A percentile compares a stretch with the other conserved stretches of the same genome.
Evolutionary conservation across 92 coral and sea anemone genomes (phyloP).

Genomic region (Galaxea fascicularis): DNA sequence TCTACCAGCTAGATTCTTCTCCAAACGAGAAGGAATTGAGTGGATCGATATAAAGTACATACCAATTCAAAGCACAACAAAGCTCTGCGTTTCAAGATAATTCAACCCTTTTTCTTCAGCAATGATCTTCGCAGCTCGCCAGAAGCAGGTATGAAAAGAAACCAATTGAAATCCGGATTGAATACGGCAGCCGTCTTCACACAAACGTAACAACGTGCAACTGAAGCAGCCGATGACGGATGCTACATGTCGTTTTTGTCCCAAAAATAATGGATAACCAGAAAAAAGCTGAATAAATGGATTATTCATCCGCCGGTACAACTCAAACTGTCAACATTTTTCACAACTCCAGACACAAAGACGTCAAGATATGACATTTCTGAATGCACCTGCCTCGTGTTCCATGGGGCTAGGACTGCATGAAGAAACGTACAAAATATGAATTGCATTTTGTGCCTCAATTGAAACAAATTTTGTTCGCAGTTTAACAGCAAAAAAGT

Average conservation of each 20-base stretch:
- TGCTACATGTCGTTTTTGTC: slow-evolving; percentile 19
- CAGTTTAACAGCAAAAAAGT: not conserved
- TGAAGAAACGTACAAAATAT: not conserved
- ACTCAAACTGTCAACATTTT: slow-evolving; percentile 49
- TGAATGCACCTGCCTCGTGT: slow-evolving; percentile 32
- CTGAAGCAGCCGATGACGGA: slow-evolving; percentile 14
- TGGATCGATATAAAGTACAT: slow-evolving; percentile 3
- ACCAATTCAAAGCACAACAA: not conserved
- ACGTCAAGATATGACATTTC: slow-evolving; percentile 46
- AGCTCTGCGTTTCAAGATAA: not conserved
- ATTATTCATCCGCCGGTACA: slow-evolving; percentile 42
- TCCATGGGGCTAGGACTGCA: not conserved
- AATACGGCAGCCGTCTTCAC: slow-evolving; percentile 5
- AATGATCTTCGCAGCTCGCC: not conserved
- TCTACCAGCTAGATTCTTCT: not conserved
- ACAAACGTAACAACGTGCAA: slow-evolving; percentile 20
- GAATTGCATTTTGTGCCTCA: not conserved
- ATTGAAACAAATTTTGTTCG: not conserved
- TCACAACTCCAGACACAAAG: slow-evolving; percentile 40
- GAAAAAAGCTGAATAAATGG: slow-evolving; percentile 37
- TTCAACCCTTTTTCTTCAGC: slow-evolving; percentile 1
- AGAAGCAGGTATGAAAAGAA: not conserved
- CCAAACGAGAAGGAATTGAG: not conserved
- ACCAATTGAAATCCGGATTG: not conserved
- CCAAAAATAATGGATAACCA: slow-evolving; percentile 40